phyloP scores from a whole-genome alignment of 2,113 vertebrate species.

The Macrotus californicus region DNA sequence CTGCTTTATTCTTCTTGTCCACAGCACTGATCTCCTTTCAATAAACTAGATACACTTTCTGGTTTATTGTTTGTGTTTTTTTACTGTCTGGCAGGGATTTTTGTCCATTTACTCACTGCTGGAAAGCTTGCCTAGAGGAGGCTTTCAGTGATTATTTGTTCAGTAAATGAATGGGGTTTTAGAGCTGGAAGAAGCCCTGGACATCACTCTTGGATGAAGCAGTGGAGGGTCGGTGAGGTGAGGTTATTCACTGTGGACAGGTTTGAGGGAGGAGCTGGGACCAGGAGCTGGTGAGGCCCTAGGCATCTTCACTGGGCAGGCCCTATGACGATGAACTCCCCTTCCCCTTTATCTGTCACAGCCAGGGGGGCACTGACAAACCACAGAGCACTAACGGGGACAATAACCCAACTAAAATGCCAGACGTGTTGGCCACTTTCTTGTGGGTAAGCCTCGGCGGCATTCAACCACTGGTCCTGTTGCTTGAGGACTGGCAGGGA shows the following conservation, averaged over 20 bases:
- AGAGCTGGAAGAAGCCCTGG: neutral
- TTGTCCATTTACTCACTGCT: neutral
- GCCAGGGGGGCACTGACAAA: neutral
- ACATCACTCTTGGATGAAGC: neutral
- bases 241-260: neutral
- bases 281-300: neutral
- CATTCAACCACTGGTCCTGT: neutral
- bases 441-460: neutral
- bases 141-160: neutral
- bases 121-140: neutral
- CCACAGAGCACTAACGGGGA: neutral
- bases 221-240: neutral
- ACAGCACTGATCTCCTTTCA: neutral
- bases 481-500: neutral
- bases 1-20: neutral
- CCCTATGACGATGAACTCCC: rapidly evolving
- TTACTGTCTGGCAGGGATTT: neutral
- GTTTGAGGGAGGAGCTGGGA: neutral
- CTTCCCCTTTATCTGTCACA: neutral
- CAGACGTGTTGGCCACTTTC: neutral
- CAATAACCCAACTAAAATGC: neutral
- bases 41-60: neutral
- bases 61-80: neutral
- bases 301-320: neutral
- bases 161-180: neutral